Conservation (phyloP, 2,797 vertebrate species). For the Ptychadena robeensis region DNA sequence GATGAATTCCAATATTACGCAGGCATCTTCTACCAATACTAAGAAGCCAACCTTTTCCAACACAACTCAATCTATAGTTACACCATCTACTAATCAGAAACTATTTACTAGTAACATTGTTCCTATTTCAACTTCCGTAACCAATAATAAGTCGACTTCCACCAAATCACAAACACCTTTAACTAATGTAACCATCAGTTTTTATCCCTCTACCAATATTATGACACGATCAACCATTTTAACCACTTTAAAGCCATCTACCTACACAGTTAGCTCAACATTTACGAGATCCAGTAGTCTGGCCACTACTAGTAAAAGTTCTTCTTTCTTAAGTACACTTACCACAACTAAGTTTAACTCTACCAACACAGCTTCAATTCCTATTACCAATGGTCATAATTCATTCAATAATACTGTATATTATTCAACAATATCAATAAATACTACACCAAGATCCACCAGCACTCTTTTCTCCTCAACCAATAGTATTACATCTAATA, state of each 20-base stretch:
- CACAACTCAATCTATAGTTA: no score
- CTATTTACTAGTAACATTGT: no score
- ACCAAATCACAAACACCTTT: background rate
- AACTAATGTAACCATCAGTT: background rate
- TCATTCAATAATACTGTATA: background rate
- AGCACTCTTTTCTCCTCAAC: background rate
- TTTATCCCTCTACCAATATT: background rate
- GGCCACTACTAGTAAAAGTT: background rate
- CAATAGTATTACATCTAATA: background rate
- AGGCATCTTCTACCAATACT: background rate
- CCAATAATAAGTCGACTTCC: background rate
- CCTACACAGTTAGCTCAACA: background rate
- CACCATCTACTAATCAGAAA: background rate
- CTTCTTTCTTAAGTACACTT: background rate
- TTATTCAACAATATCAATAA: background rate
- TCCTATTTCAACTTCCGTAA: no score
- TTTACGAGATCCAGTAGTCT: background rate
- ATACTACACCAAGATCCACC: background rate
- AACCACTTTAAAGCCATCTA: background rate
- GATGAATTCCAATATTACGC: no score
- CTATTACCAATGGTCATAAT: background rate
- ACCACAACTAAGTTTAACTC: background rate
- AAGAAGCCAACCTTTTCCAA: no score
- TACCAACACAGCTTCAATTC: background rate
- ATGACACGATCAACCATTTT: background rate